phyloP scores from a whole-genome alignment of 2,113 vertebrate genomes.

The Agapornis roseicollis region DNA sequence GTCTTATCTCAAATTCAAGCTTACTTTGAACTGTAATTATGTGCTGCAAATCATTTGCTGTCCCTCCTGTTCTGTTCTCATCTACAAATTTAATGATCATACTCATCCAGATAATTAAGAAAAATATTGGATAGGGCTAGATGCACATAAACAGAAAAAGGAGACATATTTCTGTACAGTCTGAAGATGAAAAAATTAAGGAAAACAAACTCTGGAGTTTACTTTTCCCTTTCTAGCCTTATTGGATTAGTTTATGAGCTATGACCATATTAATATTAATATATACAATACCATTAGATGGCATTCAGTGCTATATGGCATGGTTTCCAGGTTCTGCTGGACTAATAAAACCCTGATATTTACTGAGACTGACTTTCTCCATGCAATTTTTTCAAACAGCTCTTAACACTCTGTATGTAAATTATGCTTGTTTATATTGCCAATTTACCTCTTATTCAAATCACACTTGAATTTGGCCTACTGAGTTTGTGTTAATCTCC shows the following conservation, averaged over 20 bases:
- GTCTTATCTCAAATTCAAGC: not conserved
- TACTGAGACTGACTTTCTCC: not conserved
- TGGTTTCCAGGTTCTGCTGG: slow-evolving; percentile 10
- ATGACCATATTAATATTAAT: slow-evolving; percentile 20
- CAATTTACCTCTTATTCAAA: slow-evolving; percentile 53
- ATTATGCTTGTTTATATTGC: slow-evolving; percentile 10
- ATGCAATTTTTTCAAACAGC: not conserved
- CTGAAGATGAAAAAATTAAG: not conserved
- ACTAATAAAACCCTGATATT: slow-evolving; percentile 3
- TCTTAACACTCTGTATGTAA: slow-evolving; percentile 23
- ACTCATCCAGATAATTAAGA: not conserved
- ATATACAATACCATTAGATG: not conserved
- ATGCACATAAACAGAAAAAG: not conserved
- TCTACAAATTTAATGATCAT: not conserved
- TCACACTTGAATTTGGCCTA: slow-evolving; percentile 41
- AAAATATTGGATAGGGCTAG: not conserved
- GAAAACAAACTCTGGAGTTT: not conserved
- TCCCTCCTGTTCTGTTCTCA: not conserved
- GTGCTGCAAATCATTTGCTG: not conserved
- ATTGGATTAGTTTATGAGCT: not conserved
- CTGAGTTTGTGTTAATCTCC: slow-evolving; percentile 34
- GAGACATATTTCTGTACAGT: not conserved
- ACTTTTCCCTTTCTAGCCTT: not conserved
- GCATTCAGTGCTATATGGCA: not conserved
- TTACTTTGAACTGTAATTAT: not conserved